phyloP scores from a whole-genome alignment of 2,113 vertebrate species.

The Callospermophilus lateralis region DNA sequence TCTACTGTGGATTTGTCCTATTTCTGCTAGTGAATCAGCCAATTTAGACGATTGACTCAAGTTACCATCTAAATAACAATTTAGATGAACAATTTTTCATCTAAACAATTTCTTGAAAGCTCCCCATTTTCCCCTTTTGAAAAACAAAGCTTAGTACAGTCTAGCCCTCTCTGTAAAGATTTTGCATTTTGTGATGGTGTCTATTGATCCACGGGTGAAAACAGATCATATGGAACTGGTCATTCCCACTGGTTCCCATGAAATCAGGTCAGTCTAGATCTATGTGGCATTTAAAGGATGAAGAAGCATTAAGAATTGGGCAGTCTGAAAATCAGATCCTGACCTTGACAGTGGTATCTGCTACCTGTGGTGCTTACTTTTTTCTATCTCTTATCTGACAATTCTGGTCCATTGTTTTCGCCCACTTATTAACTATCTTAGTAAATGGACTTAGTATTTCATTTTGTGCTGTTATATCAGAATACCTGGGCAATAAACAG shows the following conservation, averaged over 20 bases:
- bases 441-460: background rate
- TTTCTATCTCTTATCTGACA: background rate
- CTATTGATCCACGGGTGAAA: background rate
- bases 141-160: conserved; percentile 14
- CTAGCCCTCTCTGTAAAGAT: background rate
- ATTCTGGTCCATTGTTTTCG: background rate
- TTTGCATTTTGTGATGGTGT: background rate
- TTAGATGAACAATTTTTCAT: too few species aligned
- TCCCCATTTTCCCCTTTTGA: background rate
- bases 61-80: background rate
- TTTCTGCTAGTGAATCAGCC: conserved; percentile 48
- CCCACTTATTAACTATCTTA: background rate
- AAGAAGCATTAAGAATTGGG: background rate
- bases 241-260: background rate
- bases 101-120: conserved; percentile 29
- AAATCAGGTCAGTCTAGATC: background rate
- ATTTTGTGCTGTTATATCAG: background rate
- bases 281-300: background rate
- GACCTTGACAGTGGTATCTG: background rate
- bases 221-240: background rate
- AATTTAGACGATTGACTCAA: conserved; percentile 26
- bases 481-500: background rate
- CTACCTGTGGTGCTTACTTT: background rate
- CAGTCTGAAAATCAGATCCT: background rate
- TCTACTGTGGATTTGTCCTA: background rate